Percentiles rank a stretch among this genome's conserved stretches.
phyloP scores from a whole-genome alignment of 2,888 invertebrate genomes.

The Dynastes grantii region DNA sequence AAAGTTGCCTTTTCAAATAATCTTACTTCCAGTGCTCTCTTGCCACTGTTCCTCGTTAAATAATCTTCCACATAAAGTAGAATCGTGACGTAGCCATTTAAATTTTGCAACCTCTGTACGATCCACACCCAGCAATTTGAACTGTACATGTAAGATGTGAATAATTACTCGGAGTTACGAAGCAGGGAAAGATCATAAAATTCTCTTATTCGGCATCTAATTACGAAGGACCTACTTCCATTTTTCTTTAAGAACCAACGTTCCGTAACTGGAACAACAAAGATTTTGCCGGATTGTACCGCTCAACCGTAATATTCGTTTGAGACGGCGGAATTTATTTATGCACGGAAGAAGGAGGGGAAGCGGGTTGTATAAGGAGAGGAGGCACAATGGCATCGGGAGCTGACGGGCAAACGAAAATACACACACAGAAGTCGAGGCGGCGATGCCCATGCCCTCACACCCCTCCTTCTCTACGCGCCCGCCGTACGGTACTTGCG shows the following conservation, averaged over 20 bases:
- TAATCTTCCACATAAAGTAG: too few relatives aligned
- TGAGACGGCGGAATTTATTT: slow-evolving; percentile 43
- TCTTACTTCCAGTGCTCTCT: too few relatives aligned
- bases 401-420: slow-evolving; percentile 29
- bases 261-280: slow-evolving; percentile 28
- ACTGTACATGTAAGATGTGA: background rate
- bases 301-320: slow-evolving; percentile 42
- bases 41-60: too few relatives aligned
- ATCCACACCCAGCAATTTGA: too few relatives aligned
- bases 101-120: too few relatives aligned
- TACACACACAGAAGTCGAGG: slow-evolving; percentile 27
- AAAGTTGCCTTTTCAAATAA: too few relatives aligned
- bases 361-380: background rate
- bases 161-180: slow-evolving; percentile 2
- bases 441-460: background rate
- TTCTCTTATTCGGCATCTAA: slow-evolving; percentile 24
- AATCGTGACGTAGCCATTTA: too few relatives aligned
- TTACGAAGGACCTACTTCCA: slow-evolving; percentile 23
- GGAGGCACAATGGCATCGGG: background rate
- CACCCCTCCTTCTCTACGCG: background rate
- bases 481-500: slow-evolving; percentile 20
- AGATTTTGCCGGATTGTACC: slow-evolving; percentile 24
- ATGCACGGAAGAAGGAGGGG: slow-evolving; percentile 21
- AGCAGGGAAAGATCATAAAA: background rate
- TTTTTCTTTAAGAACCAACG: slow-evolving; percentile 29